Evolutionary conservation across 2,797 vertebrate species (phyloP), one percentile per base, ranked within the genome.

Genomic region (Sebastes steindachneri): DNA sequence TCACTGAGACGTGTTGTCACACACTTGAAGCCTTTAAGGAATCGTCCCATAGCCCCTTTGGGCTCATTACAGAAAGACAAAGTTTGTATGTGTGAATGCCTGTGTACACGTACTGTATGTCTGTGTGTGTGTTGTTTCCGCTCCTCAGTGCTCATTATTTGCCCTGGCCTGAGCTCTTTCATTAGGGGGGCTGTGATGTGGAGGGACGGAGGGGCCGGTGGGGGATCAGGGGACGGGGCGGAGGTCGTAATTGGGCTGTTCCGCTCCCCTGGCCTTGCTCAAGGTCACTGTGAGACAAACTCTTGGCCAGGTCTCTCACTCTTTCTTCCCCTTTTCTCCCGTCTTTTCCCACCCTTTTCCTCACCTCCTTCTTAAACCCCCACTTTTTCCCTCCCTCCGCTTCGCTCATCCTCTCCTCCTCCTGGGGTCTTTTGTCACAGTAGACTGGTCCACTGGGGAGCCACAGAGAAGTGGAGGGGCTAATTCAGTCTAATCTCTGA

Each of bases 191-290:
- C 83, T 84, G 83, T 82, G 89, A 83, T 84, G 86, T 88, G 87
- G 89, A 90, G 92, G 89, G 90, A 79, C 77, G 31, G 78, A 80
- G 70, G 82, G 79, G 80, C 69, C 70, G 68, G 79, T 65, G 19
- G 89, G 91, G 88, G 89, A 93, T 79, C 88, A 77, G 90, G 91
- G 90, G 90, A 90, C 63, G 80, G 90, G 85, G 91, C 69, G 87
- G 88, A 93, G 92, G 91, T 92, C 83, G 83, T 96, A 96, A 96
- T 96, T 95, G 92, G 94, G 85, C 90, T 86, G 92, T 95, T 95
- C 91, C 86, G 85, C 90, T 94, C 93, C 90, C 91, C 74, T 75
- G 84, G 90, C 88, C 92, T 91, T 58, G 79, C 79, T 93, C 94
- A 95, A 95, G 94, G 95, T 96, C 94, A 94, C 87, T 29, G 57